These are phyloP conservation scores for Pristionchus japonicus DNA, from an alignment of 2,888 invertebrate species.

Conservation along the genomic window DNA sequence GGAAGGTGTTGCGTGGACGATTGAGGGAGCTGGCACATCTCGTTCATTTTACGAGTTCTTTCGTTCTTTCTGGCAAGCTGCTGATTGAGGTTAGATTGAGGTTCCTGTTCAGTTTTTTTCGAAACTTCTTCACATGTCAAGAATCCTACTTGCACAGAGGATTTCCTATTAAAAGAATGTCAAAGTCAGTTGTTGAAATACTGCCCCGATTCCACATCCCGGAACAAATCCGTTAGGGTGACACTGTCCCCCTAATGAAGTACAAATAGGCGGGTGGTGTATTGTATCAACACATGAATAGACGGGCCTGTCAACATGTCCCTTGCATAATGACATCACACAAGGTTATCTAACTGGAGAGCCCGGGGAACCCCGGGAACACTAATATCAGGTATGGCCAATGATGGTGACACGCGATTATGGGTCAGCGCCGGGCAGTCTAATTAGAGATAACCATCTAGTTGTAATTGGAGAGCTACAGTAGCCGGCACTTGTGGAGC, in stretches of 20 bases:
- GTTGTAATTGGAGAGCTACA: not conserved
- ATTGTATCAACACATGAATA: not conserved
- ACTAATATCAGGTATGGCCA: not conserved
- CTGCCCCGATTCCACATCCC: no score
- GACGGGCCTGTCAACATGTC: conserved; percentile 25
- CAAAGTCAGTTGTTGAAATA: not conserved
- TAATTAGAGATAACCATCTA: conserved; percentile 33
- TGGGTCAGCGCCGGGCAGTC: not conserved
- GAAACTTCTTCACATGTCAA: no score
- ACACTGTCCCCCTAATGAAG: conserved; percentile 15
- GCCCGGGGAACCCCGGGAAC: not conserved
- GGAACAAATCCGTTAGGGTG: not conserved
- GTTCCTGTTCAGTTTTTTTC: no score
- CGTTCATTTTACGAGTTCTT: no score
- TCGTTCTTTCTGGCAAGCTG: no score
- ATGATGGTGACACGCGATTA: conserved; percentile 11
- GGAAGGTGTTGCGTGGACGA: not conserved
- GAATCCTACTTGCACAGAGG: no score
- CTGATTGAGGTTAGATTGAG: no score
- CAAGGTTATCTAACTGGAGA: conserved; percentile 26
- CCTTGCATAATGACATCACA: conserved; percentile 12
- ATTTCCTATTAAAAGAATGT: no score
- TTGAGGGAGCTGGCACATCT: not conserved
- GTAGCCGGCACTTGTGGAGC: not conserved
- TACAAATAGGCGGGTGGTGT: conserved; percentile 1